Evolutionary conservation across 2,113 vertebrate genomes (phyloP).

Genomic region (Platysternon megacephalum): DNA sequence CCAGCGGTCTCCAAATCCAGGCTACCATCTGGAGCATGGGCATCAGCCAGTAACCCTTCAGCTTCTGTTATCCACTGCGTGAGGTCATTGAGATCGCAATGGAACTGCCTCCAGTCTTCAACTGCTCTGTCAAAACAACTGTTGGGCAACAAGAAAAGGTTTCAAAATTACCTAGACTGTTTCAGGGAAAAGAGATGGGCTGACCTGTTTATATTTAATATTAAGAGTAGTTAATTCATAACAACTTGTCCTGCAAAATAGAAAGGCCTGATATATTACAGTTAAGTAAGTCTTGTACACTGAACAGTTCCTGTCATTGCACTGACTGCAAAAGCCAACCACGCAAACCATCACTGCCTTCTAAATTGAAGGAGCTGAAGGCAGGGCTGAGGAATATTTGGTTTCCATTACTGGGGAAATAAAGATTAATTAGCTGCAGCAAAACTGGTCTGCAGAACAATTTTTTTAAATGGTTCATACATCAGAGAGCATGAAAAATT

Average conservation of each 20-base stretch:
- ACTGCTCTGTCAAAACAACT: constrained; percentile 88
- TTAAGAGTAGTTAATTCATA: not conserved
- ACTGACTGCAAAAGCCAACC: not conserved
- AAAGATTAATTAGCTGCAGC: constrained; percentile 45
- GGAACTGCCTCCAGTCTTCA: constrained; percentile 93
- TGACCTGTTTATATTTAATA: not conserved
- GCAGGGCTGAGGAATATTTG: not conserved
- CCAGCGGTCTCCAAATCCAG: constrained; percentile 82
- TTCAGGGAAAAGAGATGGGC: accelerated
- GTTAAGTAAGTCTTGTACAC: not conserved
- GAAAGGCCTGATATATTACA: accelerated
- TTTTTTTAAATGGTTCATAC: not conserved
- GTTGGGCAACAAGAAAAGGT: not conserved
- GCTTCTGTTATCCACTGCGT: constrained; percentile 89
- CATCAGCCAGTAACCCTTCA: constrained; percentile 82
- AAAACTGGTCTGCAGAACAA: not conserved
- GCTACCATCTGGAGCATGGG: constrained; percentile 76
- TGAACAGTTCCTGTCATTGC: not conserved
- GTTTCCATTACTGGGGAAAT: constrained; percentile 33
- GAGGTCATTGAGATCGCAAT: constrained; percentile 90
- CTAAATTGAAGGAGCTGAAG: not conserved
- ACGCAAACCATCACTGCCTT: not conserved
- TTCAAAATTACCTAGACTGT: not conserved
- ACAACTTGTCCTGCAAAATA: not conserved
- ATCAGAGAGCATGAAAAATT: not conserved